phyloP scores from a whole-genome alignment of 2,113 vertebrate species.

The Zosterops borbonicus region DNA sequence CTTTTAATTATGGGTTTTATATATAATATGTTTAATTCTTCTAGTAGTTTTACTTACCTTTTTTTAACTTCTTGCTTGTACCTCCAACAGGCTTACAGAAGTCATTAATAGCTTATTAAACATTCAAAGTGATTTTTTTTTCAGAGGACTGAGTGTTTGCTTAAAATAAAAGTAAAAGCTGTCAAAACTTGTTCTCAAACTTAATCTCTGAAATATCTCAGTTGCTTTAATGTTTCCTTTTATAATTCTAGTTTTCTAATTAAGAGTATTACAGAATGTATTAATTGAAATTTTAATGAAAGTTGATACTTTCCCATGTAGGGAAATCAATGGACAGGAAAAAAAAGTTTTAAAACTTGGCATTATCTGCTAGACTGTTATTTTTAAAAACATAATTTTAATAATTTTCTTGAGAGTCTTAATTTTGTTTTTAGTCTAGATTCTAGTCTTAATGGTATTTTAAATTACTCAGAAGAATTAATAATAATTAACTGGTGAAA shows the following conservation, averaged over 20 bases:
- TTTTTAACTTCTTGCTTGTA: not conserved
- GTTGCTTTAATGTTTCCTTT: not conserved
- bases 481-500: not conserved
- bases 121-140: not conserved
- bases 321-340: not conserved
- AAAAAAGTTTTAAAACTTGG: not conserved
- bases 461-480: not conserved
- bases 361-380: not conserved
- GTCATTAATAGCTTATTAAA: not conserved
- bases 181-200: not conserved
- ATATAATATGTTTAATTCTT: not conserved
- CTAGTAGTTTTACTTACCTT: not conserved
- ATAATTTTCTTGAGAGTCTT: not conserved
- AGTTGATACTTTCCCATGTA: not conserved
- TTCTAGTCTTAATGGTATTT: not conserved
- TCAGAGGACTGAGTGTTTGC: not conserved
- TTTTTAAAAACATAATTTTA: not conserved
- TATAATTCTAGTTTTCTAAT: not conserved
- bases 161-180: not conserved
- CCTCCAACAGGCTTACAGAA: not conserved
- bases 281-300: slow-evolving; percentile 11
- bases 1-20: not conserved
- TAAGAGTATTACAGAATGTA: not conserved
- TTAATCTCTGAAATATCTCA: not conserved
- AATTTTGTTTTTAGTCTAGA: not conserved